Evolutionary conservation across 53 echinoderm and acorn worm species (phyloP), one percentile per base, ranked within the genome.

Genomic region (Henricia sp.): DNA sequence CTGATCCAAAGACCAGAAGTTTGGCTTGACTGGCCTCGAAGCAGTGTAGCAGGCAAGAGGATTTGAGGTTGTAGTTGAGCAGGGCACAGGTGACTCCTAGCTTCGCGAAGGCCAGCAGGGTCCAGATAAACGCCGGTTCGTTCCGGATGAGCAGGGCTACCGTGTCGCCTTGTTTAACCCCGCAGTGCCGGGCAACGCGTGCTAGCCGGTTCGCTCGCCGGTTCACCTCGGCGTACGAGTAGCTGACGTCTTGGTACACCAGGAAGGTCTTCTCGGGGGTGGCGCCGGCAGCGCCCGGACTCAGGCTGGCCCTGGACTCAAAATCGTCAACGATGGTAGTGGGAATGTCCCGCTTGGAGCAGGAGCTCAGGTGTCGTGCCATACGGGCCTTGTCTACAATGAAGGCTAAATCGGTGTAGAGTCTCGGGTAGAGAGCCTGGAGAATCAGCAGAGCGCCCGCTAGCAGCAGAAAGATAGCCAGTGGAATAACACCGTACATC

Each of bases 21-120:
- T 68, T 88, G 4, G 96, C 93, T 77, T 90, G 90, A 54, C 96
- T 91, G 14, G 89, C 85, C 42, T 91, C 77, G 51, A 96, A 86
- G 75, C 96, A 96, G 39, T 96, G 96, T 37, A 96, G 73, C 12
- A 96, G 54, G 6, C 89, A 80, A 56, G 93, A 90, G 0, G 93
- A 77, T 21, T 89, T 68, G 16, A 96, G 88, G 77, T 96, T 96
- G 71, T 89, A 91, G 60, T 96, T 96, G 82, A 96, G 77, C 21
- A 96, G 75, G 4, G 96, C 93, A 58, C 96, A 93, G 16, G 93
- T 96, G 50, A 93, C 96, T 0, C 96, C 96, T n/a, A 93, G 68
- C 73, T 96, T 96, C 6, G 91, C 87, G 67, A 96, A 91, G 9
- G 91, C 96, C 9, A 96, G 85, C 42, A 96, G 52, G 11, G 91